Evolutionary conservation across 2,888 invertebrate genomes (phyloP).

Genomic region (Atherix ibis): DNA sequence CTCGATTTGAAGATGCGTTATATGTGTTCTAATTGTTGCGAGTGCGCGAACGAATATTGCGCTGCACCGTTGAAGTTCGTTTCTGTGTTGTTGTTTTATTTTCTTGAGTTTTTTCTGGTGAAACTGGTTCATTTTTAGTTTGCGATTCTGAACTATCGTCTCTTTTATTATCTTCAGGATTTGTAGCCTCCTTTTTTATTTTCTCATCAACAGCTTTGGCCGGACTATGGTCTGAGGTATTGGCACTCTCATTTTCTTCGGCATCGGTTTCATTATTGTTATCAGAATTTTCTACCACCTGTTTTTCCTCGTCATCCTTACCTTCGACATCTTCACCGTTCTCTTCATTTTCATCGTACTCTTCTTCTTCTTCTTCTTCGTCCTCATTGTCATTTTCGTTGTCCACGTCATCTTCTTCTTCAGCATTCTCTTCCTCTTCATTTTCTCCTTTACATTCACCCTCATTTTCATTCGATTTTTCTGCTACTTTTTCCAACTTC

Average conservation of each 20-base stretch:
- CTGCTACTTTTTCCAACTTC: constrained; percentile 26
- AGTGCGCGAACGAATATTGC: too few species aligned
- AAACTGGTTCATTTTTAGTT: too few species aligned
- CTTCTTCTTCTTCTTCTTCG: constrained; percentile 35
- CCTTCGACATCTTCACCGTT: constrained; percentile 17
- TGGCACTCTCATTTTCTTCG: constrained; percentile 9
- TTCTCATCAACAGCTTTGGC: constrained; percentile 14
- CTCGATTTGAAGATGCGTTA: too few species aligned
- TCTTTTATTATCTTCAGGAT: too few species aligned
- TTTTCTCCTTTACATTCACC: constrained; percentile 37
- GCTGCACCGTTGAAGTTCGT: too few species aligned
- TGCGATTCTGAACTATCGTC: too few species aligned
- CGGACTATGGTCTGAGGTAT: constrained; percentile 12
- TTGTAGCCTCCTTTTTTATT: too few species aligned
- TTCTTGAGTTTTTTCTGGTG: too few species aligned
- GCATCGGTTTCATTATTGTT: neutral
- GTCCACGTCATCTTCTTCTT: constrained; percentile 15
- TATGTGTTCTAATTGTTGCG: too few species aligned
- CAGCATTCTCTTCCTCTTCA: constrained; percentile 34
- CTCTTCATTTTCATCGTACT: too few species aligned
- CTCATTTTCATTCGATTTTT: constrained; percentile 14
- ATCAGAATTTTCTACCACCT: constrained; percentile 16
- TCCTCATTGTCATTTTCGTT: constrained; percentile 28
- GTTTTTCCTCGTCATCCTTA: constrained; percentile 20
- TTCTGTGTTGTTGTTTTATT: too few species aligned